Evolutionary conservation across 2,113 vertebrate species (phyloP).

Genomic region (Oncorhynchus clarkii): DNA sequence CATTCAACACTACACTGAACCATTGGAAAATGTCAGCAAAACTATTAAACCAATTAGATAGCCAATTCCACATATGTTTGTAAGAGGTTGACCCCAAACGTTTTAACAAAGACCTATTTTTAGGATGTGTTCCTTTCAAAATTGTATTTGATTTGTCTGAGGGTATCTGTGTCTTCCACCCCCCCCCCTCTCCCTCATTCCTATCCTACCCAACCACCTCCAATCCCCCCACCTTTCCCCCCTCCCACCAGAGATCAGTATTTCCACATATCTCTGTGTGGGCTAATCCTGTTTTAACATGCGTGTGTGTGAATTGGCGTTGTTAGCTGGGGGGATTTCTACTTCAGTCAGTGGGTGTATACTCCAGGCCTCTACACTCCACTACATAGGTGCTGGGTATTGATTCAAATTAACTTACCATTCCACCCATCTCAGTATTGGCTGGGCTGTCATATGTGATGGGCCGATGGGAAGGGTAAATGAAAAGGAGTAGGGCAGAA

Average conservation of each 20-base stretch:
- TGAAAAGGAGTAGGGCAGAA: not conserved
- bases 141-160: too few species aligned
- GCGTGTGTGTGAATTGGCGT: not conserved
- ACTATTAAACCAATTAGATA: not conserved
- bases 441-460: constrained; percentile 33
- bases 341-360: too few species aligned
- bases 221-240: too few species aligned
- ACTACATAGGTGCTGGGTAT: constrained; percentile 7
- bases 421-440: constrained; percentile 31
- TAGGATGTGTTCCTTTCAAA: too few species aligned
- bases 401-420: constrained; percentile 36
- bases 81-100: constrained; percentile 17
- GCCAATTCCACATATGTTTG: constrained; percentile 1
- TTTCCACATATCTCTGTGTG: not conserved
- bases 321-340: too few species aligned
- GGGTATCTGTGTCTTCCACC: too few species aligned
- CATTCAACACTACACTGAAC: constrained; percentile 39
- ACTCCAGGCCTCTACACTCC: not conserved
- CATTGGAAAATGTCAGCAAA: constrained; percentile 27
- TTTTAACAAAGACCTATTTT: too few species aligned
- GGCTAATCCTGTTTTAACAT: too few species aligned
- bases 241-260: too few species aligned
- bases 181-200: too few species aligned
- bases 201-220: too few species aligned
- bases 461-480: not conserved